Evolutionary conservation across 2,797 vertebrate species (phyloP), one percentile per base, ranked within the genome.

Genomic region (Distichodus sexfasciatus): DNA sequence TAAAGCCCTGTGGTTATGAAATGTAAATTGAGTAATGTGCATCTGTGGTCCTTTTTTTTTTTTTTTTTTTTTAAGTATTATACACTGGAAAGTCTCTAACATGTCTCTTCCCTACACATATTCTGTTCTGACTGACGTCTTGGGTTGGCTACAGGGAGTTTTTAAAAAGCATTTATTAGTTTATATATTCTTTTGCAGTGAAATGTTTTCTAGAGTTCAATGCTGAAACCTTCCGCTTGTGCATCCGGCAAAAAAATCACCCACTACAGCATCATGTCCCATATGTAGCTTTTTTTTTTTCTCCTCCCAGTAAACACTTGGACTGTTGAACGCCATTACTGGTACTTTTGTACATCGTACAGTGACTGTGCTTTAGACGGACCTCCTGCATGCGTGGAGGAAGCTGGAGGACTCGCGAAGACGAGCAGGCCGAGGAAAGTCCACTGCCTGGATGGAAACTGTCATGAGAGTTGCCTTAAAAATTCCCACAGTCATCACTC

Each of bases 391-490:
- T 69, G 60, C 47, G 41, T 53, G 53, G 72, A 65, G 62, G 63
- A 35, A 53, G 51, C 67, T 74, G 63, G 70, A 71, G 69, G 76
- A 74, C 76, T 82, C 24, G 17, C 60, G 66, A 81, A 75, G 75
- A 75, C 64, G 76, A 77, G 50, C 75, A 69, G 76, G 82, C 72
- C 67, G 66, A 55, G 70, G 74, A 69, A 76, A 63, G 76, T 82
- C 73, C 76, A 17, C 61, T 80, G 80, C 85, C 82, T 79, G 80
- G 81, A 74, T 86, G 82, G 77, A 87, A 79, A 87, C 71, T 77
- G 69, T 85, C 82, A n/a, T 78, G 77, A 88, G 82, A 91, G 88
- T 89, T 93, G 91, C 91, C 92, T 93, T 93, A 92, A 91, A 89
- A 71, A 66, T 82, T 78, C 76, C 86, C n/a, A n/a, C n/a, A n/a